Percentiles rank a stretch among this genome's conserved stretches.
These are phyloP conservation scores for Ochropacha duplaris DNA, from an alignment of 2,888 invertebrate species.

Conservation along the genomic window DNA sequence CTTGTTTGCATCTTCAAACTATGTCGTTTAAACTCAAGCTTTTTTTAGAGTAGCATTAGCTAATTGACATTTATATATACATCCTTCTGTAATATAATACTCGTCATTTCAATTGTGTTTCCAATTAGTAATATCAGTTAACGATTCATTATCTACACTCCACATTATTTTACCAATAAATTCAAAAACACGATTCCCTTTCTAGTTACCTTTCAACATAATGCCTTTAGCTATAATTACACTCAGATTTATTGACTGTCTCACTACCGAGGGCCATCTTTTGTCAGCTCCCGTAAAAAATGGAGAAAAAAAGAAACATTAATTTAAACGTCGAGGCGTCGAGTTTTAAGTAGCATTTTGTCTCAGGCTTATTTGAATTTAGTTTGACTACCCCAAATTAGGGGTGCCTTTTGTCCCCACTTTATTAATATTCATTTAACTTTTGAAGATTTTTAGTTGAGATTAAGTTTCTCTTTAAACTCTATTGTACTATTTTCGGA, in stretches of 20 bases:
- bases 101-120: not conserved
- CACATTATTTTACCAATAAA: constrained; percentile 59
- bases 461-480: constrained; percentile 47
- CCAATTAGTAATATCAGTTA: constrained; percentile 26
- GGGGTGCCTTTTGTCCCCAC: constrained; percentile 56
- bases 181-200: constrained; percentile 50
- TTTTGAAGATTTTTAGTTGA: constrained; percentile 62
- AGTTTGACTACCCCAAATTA: constrained; percentile 47
- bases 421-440: constrained; percentile 54
- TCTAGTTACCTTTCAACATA: constrained; percentile 78
- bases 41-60: not conserved
- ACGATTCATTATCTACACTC: constrained; percentile 30
- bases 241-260: constrained; percentile 71
- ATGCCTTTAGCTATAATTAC: constrained; percentile 72
- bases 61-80: not conserved
- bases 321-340: constrained; percentile 58
- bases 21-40: no score
- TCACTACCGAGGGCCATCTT: constrained; percentile 37
- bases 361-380: constrained; percentile 45
- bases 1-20: not conserved
- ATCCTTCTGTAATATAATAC: not conserved
- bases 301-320: constrained; percentile 52
- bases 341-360: constrained; percentile 62
- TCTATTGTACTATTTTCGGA: constrained; percentile 64
- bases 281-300: constrained; percentile 41